Conservation (phyloP, 1,140 invertebrate genomes). For the Frieseomelitta varia region DNA sequence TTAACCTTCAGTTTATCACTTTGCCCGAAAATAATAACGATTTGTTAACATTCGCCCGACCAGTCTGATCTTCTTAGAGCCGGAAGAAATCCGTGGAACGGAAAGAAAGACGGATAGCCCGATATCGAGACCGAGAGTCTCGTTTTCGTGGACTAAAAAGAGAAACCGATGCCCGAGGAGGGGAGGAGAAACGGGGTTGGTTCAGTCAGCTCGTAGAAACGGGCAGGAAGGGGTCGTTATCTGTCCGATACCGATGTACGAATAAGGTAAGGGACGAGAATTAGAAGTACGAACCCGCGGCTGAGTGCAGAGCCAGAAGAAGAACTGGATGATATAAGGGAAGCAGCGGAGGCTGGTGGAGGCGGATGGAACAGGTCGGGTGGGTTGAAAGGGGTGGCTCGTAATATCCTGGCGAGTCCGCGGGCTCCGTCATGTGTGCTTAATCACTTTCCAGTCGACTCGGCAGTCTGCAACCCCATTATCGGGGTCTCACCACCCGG, state of each 20-base stretch:
- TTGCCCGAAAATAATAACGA: background rate
- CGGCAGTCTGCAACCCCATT: conserved; percentile 81
- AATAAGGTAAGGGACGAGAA: conserved; percentile 50
- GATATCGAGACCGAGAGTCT: conserved; percentile 40
- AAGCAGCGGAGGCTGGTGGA: conserved; percentile 26
- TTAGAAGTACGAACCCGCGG: conserved; percentile 44
- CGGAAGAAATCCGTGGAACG: conserved; percentile 1
- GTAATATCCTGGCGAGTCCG: conserved; percentile 80
- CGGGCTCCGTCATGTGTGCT: conserved; percentile 80
- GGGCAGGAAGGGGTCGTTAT: conserved; percentile 39
- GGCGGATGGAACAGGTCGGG: conserved; percentile 39
- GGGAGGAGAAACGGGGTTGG: background rate
- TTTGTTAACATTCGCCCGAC: background rate
- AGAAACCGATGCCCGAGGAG: background rate
- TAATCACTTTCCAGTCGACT: conserved; percentile 83
- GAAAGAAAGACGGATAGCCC: background rate
- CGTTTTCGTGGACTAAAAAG: background rate
- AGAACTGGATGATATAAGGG: conserved; percentile 35
- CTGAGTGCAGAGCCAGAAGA: conserved; percentile 37
- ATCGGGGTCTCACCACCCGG: conserved; percentile 81
- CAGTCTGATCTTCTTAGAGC: background rate
- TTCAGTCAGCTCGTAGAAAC: background rate
- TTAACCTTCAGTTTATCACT: background rate
- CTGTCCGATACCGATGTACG: conserved; percentile 41
- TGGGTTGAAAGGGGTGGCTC: conserved; percentile 66